Evolutionary conservation across 1,140 invertebrate genomes (phyloP), one percentile per base, ranked within the genome.

Genomic region (Penaeus chinensis): DNA sequence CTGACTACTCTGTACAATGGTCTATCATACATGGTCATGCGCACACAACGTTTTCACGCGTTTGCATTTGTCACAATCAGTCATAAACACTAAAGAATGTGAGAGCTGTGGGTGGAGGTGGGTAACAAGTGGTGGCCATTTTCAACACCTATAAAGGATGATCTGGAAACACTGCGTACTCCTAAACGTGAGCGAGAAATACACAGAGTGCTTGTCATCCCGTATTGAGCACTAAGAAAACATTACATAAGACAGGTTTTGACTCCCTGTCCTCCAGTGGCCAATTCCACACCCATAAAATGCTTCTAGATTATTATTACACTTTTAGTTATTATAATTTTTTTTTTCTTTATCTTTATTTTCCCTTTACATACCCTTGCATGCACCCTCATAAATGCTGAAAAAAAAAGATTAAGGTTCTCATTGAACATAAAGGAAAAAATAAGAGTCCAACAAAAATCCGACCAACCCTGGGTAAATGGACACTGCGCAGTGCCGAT

Each of bases 171-270:
- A 87, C 86, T 87, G 86, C 32, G 82, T 76, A 87, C 82, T 76
- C 80, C 80, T 83, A 78, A 54, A 87, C 54, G 62, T 60, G 62
- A 79, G 82, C 62, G 61, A 82, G 86, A 82, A 82, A 74, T 87
- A 87, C 65, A 87, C 79, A 63, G 81, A 71, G 82, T 63, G 83
- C 63, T 76, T 78, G 32, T 78, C 83, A 77, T 85, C 83, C 83
- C 79, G 79, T 82, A 80, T 87, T 87, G 86, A 87, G 86, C 86
- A 87, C 86, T 83, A 74, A 87, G 66, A 79, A 82, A 87, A 87
- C 84, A 86, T 60, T 71, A 87, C 77, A 16, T 78, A 76, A 71
- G 71, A 87, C 86, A 87, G 86, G 80, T 83, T 63, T 54, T 74
- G 60, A 63, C 77, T 69, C 71, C 86, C 86, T 82, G 37, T 77